Conservation (phyloP, 2,113 vertebrate genomes). For the Otolemur garnettii region DNA sequence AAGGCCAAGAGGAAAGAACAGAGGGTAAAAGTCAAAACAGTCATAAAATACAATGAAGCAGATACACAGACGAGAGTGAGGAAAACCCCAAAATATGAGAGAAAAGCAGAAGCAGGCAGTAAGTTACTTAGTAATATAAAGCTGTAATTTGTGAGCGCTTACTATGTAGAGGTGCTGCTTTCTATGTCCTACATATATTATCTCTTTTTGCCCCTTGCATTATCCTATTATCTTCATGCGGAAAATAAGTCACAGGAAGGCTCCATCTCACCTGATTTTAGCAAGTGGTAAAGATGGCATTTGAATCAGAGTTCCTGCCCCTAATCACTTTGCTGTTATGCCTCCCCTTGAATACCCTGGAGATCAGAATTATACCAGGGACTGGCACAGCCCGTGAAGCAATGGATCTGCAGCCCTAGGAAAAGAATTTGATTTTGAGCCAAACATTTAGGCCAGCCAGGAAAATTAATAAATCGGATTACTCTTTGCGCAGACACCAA, state of each 20-base stretch:
- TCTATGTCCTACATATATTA: neutral
- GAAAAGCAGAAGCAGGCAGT: neutral
- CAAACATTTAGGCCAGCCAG: neutral
- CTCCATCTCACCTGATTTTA: neutral
- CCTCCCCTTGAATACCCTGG: neutral
- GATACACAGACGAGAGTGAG: neutral
- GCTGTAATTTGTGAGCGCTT: neutral
- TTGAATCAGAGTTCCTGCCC: neutral
- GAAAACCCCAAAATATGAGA: neutral
- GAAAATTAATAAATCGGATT: neutral
- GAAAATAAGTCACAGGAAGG: neutral
- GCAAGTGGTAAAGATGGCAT: neutral
- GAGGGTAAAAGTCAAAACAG: neutral
- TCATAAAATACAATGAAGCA: neutral
- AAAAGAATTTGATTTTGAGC: slow-evolving; percentile 15
- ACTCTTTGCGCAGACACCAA: neutral
- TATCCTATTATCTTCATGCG: neutral
- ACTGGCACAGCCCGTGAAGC: neutral
- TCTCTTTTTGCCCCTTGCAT: neutral
- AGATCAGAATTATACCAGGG: neutral
- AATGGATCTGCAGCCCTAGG: neutral
- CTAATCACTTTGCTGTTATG: neutral
- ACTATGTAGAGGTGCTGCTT: neutral
- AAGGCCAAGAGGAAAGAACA: neutral
- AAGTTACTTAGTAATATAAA: neutral